Evolutionary conservation across 2,797 vertebrate genomes (phyloP).

Genomic region (Muraenolepis orangiensis): DNA sequence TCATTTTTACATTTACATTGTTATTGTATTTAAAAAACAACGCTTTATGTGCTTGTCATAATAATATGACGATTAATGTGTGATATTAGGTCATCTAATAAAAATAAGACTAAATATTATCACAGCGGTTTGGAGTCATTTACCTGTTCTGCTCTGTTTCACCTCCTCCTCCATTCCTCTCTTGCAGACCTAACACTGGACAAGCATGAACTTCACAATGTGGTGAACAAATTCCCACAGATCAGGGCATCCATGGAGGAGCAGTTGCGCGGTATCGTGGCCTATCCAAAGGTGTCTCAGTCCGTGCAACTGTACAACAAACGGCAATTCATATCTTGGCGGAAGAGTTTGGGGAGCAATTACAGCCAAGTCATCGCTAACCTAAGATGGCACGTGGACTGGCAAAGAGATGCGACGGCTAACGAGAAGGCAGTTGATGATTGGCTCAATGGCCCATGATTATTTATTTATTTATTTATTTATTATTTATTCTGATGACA

Average conservation of each 20-base stretch:
- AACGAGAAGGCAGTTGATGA: constrained; percentile 79
- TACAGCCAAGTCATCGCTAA: constrained; percentile 84
- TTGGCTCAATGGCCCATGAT: constrained; percentile 74
- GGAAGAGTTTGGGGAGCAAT: constrained; percentile 76
- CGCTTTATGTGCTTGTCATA: background rate
- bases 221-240: constrained; percentile 74
- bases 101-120: background rate
- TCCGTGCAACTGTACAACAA: constrained; percentile 88
- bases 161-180: constrained; percentile 10
- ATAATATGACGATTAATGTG: background rate
- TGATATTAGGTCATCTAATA: background rate
- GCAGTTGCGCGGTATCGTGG: constrained; percentile 76
- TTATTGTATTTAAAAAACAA: background rate
- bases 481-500: background rate
- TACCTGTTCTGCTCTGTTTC: background rate
- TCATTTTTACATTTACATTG: background rate
- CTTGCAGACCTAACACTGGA: constrained; percentile 84
- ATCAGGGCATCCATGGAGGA: constrained; percentile 76
- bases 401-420: constrained; percentile 75
- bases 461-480: no score
- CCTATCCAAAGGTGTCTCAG: constrained; percentile 84
- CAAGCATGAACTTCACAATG: constrained; percentile 84
- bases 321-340: constrained; percentile 83
- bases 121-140: background rate
- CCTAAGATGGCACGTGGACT: constrained; percentile 91